phyloP scores from a whole-genome alignment of 2,888 invertebrate genomes.

The Acronicta alni region DNA sequence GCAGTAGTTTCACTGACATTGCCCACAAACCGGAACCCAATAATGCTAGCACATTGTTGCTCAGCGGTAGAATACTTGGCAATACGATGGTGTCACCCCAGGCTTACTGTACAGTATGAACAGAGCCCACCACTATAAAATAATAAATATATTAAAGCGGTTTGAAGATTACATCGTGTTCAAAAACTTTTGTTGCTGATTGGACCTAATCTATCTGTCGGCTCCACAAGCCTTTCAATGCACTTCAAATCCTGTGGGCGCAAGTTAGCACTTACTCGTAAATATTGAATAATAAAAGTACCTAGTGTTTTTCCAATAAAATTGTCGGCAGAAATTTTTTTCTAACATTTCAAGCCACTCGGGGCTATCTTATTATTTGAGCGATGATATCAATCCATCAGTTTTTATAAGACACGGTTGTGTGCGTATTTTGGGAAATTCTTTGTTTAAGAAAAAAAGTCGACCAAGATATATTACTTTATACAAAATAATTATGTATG shows the following conservation, averaged over 20 bases:
- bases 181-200: too few species aligned
- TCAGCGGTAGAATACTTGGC: too few species aligned
- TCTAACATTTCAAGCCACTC: constrained; percentile 36
- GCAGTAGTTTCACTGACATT: too few species aligned
- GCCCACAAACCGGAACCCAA: too few species aligned
- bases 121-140: too few species aligned
- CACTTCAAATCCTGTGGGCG: constrained; percentile 35
- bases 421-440: constrained; percentile 34
- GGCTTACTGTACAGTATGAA: too few species aligned
- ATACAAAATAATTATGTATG: too few species aligned
- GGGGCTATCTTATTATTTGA: constrained; percentile 42
- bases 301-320: constrained; percentile 40
- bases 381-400: constrained; percentile 55
- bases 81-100: too few species aligned
- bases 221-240: constrained; percentile 24
- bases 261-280: constrained; percentile 17
- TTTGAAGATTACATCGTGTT: too few species aligned
- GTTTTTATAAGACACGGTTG: constrained; percentile 48
- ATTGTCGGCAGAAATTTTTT: constrained; percentile 33
- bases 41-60: too few species aligned
- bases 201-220: constrained; percentile 20
- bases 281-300: constrained; percentile 39
- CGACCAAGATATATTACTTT: constrained; percentile 19
- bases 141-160: too few species aligned
- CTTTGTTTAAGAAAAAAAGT: constrained; percentile 13